Conservation (phyloP, 2,888 invertebrate genomes). For the Trichogramma dendrolimi region DNA sequence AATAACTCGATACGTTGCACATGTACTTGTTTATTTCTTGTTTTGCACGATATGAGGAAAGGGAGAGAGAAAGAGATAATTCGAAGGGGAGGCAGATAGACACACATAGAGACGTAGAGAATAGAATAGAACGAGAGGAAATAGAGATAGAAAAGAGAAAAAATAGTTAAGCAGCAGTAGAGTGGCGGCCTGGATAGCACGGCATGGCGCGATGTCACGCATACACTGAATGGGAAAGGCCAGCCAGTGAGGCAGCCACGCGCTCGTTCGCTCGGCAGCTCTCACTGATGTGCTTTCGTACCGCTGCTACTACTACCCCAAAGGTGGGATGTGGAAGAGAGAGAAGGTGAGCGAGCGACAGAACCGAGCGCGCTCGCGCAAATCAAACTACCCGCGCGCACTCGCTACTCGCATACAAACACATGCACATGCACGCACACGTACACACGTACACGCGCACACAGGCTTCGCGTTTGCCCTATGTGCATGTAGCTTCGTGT, state of each 20-base stretch:
- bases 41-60: too few relatives aligned
- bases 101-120: too few relatives aligned
- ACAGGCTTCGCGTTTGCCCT: too few relatives aligned
- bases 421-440: not conserved
- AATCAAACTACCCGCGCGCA: constrained; percentile 39
- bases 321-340: not conserved
- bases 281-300: constrained; percentile 9
- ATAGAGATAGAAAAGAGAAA: too few relatives aligned
- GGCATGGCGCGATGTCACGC: not conserved
- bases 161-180: too few relatives aligned
- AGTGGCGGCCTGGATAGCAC: too few relatives aligned
- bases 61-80: too few relatives aligned
- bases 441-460: not conserved
- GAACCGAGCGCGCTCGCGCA: constrained; percentile 35
- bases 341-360: constrained; percentile 32
- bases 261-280: constrained; percentile 25
- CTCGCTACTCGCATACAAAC: not conserved
- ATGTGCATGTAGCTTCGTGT: too few relatives aligned
- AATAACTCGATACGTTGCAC: too few relatives aligned
- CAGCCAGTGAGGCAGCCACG: constrained; percentile 17
- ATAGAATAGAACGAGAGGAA: too few relatives aligned
- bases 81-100: too few relatives aligned
- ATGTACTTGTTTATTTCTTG: too few relatives aligned
- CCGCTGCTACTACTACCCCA: not conserved
- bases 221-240: not conserved